These are phyloP conservation scores for Drosophila kohkoa DNA, from an alignment of 1,140 invertebrate species.

Conservation along the genomic window DNA sequence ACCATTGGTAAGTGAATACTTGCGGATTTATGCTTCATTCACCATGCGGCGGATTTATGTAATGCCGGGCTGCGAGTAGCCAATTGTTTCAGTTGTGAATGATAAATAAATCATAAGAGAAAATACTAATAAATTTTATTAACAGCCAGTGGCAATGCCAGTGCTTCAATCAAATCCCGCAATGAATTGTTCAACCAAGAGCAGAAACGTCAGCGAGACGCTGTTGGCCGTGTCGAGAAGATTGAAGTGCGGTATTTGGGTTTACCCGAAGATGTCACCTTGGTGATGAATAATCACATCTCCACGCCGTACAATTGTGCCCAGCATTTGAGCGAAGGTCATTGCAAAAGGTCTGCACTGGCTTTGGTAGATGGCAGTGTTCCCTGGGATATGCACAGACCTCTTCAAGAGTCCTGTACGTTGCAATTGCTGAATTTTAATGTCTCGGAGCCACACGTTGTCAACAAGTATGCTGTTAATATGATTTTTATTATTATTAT, in stretches of 20 bases:
- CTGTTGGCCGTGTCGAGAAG: constrained; percentile 95
- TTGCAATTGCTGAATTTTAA: constrained; percentile 92
- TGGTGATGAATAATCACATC: constrained; percentile 96
- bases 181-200: constrained; percentile 93
- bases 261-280: constrained; percentile 89
- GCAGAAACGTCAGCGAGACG: constrained; percentile 89
- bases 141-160: constrained; percentile 43
- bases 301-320: constrained; percentile 97
- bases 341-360: constrained; percentile 90
- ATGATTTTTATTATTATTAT: no score
- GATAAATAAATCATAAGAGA: neutral
- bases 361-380: constrained; percentile 91
- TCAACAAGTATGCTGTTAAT: constrained; percentile 86
- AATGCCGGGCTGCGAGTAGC: constrained; percentile 37
- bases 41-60: constrained; percentile 50
- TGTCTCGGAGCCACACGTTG: constrained; percentile 88
- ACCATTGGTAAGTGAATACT: constrained; percentile 43
- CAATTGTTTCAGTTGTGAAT: neutral
- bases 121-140: neutral
- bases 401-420: constrained; percentile 92
- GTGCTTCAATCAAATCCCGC: constrained; percentile 84
- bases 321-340: constrained; percentile 92
- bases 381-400: constrained; percentile 97
- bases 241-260: constrained; percentile 94
- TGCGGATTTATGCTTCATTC: constrained; percentile 5